phyloP scores from a whole-genome alignment of 2,113 vertebrate species.

The Axis porcinus region DNA sequence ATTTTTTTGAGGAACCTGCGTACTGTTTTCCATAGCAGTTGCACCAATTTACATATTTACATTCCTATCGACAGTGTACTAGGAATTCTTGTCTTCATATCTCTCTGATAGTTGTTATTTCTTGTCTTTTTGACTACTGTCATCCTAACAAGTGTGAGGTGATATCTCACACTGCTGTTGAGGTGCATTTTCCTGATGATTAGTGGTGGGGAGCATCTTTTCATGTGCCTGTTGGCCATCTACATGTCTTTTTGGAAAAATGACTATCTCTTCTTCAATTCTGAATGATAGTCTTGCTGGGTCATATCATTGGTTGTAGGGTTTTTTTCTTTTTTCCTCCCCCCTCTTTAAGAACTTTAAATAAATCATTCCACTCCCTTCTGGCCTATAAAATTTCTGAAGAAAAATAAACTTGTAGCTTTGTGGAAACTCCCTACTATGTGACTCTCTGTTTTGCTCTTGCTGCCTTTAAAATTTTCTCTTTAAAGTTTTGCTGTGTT shows the following conservation, averaged over 20 bases:
- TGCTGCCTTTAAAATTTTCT: not conserved
- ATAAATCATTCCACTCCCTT: not conserved
- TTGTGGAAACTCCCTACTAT: not conserved
- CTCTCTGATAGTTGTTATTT: not conserved
- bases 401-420: not conserved
- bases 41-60: not conserved
- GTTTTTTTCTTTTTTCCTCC: accelerated
- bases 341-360: not conserved
- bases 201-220: not conserved
- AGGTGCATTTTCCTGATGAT: not conserved
- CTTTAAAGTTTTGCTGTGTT: not conserved
- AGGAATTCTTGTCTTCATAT: not conserved
- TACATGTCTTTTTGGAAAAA: not conserved
- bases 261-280: not conserved
- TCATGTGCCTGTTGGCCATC: not conserved
- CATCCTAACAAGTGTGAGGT: not conserved
- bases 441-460: not conserved
- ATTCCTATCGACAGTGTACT: not conserved
- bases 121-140: not conserved
- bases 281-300: not conserved
- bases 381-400: not conserved
- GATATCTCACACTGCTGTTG: not conserved
- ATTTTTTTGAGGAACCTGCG: not conserved
- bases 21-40: not conserved
- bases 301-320: not conserved